These are phyloP conservation scores for Gastrophryne carolinensis DNA, from an alignment of 2,797 vertebrate species.

Conservation along the genomic window DNA sequence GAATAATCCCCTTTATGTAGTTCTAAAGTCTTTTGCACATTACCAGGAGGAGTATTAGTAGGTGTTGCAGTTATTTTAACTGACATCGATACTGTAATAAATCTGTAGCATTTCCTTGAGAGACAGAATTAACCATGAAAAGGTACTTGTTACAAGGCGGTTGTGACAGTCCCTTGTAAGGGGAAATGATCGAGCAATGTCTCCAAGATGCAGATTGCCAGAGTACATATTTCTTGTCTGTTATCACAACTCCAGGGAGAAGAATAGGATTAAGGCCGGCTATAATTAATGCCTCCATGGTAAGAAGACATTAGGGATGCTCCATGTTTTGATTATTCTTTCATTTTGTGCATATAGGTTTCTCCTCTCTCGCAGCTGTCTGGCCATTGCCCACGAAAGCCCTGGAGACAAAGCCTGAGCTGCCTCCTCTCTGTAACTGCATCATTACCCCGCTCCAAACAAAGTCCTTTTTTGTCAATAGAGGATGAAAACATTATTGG, in stretches of 20 bases:
- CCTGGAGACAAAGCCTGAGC: slow-evolving; percentile 77
- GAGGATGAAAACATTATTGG: slow-evolving; percentile 83
- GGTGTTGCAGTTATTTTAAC: no score
- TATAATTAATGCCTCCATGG: slow-evolving; percentile 72
- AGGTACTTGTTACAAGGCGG: slow-evolving; percentile 14
- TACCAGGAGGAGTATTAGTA: no score
- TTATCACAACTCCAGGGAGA: slow-evolving; percentile 36
- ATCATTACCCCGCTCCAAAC: slow-evolving; percentile 85
- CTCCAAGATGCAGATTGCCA: neutral
- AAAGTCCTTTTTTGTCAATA: slow-evolving; percentile 77
- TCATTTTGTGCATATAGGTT: slow-evolving; percentile 78
- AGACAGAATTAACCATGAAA: neutral
- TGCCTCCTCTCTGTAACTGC: slow-evolving; percentile 76
- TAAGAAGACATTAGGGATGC: slow-evolving; percentile 73
- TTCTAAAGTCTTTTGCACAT: no score
- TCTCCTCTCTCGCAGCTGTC: slow-evolving; percentile 66
- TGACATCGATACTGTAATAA: no score
- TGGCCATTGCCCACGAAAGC: slow-evolving; percentile 73
- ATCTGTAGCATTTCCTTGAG: no score
- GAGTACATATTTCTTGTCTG: slow-evolving; percentile 53
- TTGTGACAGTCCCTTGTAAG: neutral
- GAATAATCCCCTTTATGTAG: no score
- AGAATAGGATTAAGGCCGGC: slow-evolving; percentile 54
- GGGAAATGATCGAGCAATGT: neutral
- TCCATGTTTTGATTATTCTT: slow-evolving; percentile 76